phyloP scores from a whole-genome alignment of 2,888 invertebrate genomes.

The Silvanus unidentatus region DNA sequence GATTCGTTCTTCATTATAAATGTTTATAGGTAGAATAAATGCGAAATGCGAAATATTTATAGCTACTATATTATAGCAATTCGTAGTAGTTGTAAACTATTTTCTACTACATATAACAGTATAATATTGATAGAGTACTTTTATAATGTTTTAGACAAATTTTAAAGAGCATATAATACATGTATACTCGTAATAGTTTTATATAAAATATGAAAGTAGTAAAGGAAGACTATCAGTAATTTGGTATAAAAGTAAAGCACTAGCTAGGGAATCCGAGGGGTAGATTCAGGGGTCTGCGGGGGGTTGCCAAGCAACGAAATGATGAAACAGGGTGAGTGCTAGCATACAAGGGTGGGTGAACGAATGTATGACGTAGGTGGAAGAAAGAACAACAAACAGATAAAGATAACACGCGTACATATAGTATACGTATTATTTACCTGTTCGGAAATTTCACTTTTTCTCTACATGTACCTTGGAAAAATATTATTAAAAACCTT shows the following conservation, averaged over 20 bases:
- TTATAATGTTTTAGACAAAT: neutral
- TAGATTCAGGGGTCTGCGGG: slow-evolving; percentile 39
- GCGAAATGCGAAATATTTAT: too few species aligned
- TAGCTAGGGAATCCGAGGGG: slow-evolving; percentile 19
- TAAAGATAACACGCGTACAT: neutral
- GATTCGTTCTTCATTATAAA: too few species aligned
- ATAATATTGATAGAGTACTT: too few species aligned
- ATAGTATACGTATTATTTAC: neutral
- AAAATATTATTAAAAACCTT: too few species aligned
- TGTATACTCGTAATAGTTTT: neutral
- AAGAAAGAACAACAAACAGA: slow-evolving; percentile 3
- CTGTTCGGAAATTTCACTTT: neutral
- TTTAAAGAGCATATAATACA: neutral
- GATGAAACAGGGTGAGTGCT: slow-evolving; percentile 27
- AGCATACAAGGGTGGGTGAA: slow-evolving; percentile 20
- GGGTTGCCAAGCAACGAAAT: slow-evolving; percentile 39
- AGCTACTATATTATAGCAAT: too few species aligned
- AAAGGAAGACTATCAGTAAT: slow-evolving; percentile 2
- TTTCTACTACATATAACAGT: too few species aligned
- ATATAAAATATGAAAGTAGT: neutral
- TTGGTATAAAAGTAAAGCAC: slow-evolving; percentile 3
- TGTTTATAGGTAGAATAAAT: too few species aligned
- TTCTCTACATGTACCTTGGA: too few species aligned
- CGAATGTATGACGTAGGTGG: slow-evolving; percentile 7
- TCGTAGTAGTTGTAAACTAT: too few species aligned